A percentile compares a stretch with the other conserved stretches of the same genome.
Evolutionary conservation across 2,797 vertebrate genomes (phyloP).

Genomic region (Oreochromis mossambicus): DNA sequence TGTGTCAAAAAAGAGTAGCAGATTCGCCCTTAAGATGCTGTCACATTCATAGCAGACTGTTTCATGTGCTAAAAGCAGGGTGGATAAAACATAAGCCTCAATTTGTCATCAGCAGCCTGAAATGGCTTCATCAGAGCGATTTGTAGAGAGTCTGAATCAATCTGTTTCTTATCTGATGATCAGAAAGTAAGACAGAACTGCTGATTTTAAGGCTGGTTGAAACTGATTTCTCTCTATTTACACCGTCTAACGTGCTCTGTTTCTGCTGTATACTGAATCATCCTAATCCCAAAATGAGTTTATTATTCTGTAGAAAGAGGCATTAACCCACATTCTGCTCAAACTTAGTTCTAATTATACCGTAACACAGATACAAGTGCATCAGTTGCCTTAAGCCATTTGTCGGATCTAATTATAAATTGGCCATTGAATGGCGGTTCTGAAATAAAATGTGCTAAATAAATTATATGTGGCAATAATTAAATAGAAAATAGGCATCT

Average conservation of each 20-base stretch:
- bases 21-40: neutral
- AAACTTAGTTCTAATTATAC: conserved; percentile 26
- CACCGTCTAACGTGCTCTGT: neutral
- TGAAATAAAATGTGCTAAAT: neutral
- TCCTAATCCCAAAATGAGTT: conserved; percentile 1
- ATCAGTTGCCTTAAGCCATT: conserved; percentile 27
- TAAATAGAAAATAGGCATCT: neutral
- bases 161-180: conserved; percentile 59
- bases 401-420: conserved; percentile 15
- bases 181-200: conserved; percentile 27
- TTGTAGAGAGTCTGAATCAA: conserved; percentile 48
- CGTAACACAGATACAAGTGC: conserved; percentile 15
- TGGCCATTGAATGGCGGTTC: neutral
- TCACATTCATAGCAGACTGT: conserved; percentile 56
- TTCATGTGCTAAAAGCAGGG: conserved; percentile 53
- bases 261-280: neutral
- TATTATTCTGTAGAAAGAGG: conserved; percentile 9
- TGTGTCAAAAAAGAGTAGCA: neutral
- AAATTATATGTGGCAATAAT: neutral
- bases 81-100: conserved; percentile 54
- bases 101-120: conserved; percentile 56
- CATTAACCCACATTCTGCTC: conserved; percentile 29
- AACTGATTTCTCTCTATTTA: conserved; percentile 13
- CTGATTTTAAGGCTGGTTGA: conserved; percentile 41
- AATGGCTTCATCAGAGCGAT: conserved; percentile 47